These are phyloP conservation scores for Steinernema khuongi DNA, from an alignment of 1,140 invertebrate genomes.

Conservation along the genomic window DNA sequence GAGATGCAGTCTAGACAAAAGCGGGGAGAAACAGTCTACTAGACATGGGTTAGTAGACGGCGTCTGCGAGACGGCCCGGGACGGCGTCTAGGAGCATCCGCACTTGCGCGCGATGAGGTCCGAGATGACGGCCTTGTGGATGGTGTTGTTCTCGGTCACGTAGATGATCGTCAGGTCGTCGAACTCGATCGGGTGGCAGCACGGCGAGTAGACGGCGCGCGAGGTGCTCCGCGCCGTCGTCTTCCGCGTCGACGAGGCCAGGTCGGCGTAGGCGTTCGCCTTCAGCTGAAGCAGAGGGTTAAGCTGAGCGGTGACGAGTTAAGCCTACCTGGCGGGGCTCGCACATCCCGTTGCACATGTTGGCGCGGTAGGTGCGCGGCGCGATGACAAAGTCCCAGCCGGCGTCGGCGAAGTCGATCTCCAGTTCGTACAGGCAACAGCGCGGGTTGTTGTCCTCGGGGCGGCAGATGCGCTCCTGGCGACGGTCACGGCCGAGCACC, in stretches of 20 bases:
- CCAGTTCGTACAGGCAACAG: constrained; percentile 49
- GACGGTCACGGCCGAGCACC: neutral
- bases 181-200: constrained; percentile 52
- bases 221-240: neutral
- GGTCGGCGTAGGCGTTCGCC: neutral
- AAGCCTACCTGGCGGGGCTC: constrained; percentile 27
- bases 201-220: constrained; percentile 40
- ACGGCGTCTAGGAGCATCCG: constrained; percentile 47
- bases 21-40: too few relatives aligned
- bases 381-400: constrained; percentile 54
- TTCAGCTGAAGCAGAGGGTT: constrained; percentile 26
- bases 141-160: constrained; percentile 45
- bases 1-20: neutral
- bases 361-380: constrained; percentile 53
- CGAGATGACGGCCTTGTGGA: constrained; percentile 41
- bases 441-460: constrained; percentile 7
- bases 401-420: constrained; percentile 53
- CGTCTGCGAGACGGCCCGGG: neutral
- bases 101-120: constrained; percentile 50
- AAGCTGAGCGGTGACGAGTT: neutral
- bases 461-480: constrained; percentile 12
- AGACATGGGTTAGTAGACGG: too few relatives aligned
- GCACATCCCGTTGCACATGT: constrained; percentile 51
- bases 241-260: constrained; percentile 24
- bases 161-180: constrained; percentile 46